phyloP scores from a whole-genome alignment of 2,113 vertebrate species.

The Numida meleagris region DNA sequence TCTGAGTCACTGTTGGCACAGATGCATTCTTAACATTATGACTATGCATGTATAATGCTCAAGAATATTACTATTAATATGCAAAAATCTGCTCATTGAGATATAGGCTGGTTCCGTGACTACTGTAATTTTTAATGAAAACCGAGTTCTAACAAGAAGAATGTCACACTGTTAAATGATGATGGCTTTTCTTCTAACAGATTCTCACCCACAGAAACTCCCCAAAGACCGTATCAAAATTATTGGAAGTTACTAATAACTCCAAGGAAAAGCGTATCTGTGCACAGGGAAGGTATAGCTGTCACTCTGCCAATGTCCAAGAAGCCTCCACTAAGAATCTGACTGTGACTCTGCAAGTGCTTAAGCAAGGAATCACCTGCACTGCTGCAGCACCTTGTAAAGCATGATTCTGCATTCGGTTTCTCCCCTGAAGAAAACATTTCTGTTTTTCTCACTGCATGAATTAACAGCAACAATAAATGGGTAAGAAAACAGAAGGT shows the following conservation, averaged over 20 bases:
- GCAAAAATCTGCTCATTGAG: background rate
- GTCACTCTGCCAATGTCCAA: background rate
- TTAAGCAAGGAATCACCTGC: background rate
- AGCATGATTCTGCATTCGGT: background rate
- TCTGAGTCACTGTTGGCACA: background rate
- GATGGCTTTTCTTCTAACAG: background rate
- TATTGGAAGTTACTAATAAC: background rate
- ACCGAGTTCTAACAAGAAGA: conserved; percentile 12
- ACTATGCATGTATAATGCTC: background rate
- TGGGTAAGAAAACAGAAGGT: background rate
- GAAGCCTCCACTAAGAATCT: background rate
- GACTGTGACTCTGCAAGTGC: background rate
- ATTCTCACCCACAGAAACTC: background rate
- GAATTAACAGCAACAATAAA: conserved; percentile 29
- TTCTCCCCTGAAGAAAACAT: background rate
- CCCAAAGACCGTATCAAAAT: background rate
- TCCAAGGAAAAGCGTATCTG: background rate
- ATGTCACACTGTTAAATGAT: background rate
- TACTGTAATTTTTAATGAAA: conserved; percentile 24
- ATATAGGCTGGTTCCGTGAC: background rate
- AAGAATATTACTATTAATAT: conserved; percentile 23
- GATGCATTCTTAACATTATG: background rate
- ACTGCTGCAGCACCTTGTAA: background rate
- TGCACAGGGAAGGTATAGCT: background rate
- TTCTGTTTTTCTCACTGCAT: background rate